phyloP scores from a whole-genome alignment of 2,113 vertebrate genomes.

The Pseudorhombus dupliciocellatus region DNA sequence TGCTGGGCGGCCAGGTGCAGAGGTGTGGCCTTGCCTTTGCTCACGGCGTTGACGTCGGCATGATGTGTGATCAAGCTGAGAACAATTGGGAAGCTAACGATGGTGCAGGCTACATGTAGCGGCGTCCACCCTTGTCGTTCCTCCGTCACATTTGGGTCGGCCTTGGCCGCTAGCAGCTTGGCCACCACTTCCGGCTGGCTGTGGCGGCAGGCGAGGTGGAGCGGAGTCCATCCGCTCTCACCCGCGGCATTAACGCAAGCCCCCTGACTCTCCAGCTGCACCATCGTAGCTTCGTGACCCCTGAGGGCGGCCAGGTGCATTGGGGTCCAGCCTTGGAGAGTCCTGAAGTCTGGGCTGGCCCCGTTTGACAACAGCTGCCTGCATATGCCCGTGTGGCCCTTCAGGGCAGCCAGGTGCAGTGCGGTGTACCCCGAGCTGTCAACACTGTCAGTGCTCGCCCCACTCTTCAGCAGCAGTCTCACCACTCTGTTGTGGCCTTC shows the following conservation, averaged over 20 bases:
- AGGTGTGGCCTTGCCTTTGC: slow-evolving; percentile 79
- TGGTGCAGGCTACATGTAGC: slow-evolving; percentile 83
- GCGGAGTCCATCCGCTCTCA: slow-evolving; percentile 81
- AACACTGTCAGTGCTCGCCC: slow-evolving; percentile 57
- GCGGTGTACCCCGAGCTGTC: slow-evolving; percentile 80
- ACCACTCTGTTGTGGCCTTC: slow-evolving; percentile 85
- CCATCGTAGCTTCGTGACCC: slow-evolving; percentile 81
- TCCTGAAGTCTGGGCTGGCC: slow-evolving; percentile 76
- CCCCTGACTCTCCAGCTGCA: slow-evolving; percentile 75
- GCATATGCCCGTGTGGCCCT: slow-evolving; percentile 85
- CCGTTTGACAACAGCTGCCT: slow-evolving; percentile 82
- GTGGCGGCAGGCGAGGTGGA: slow-evolving; percentile 85
- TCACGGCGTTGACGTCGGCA: slow-evolving; percentile 81
- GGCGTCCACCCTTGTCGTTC: slow-evolving; percentile 81
- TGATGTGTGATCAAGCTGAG: slow-evolving; percentile 80
- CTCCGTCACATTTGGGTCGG: slow-evolving; percentile 80
- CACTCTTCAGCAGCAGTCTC: slow-evolving; percentile 81
- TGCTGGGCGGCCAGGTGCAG: slow-evolving; percentile 85
- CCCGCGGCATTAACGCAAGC: slow-evolving; percentile 75
- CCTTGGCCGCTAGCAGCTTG: slow-evolving; percentile 79
- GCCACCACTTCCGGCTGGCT: slow-evolving; percentile 69
- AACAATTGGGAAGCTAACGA: slow-evolving; percentile 77
- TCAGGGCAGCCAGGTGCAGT: slow-evolving; percentile 83
- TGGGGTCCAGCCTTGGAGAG: slow-evolving; percentile 84
- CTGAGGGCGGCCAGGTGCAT: slow-evolving; percentile 85